These are phyloP conservation scores for Sphyrna mokarran DNA, from an alignment of 2,113 vertebrate genomes.

Conservation along the genomic window DNA sequence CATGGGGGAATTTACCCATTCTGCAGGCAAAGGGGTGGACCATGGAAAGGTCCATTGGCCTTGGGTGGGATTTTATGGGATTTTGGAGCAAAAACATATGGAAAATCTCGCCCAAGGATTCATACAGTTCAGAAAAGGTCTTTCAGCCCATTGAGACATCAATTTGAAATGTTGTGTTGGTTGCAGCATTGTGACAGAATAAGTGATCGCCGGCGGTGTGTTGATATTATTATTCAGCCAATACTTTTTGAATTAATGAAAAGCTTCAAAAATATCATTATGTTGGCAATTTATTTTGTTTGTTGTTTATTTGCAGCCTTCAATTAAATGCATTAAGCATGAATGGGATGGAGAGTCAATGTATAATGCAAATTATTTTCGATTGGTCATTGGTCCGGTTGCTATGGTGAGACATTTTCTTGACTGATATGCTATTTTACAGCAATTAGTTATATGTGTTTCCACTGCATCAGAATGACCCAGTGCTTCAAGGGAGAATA, in stretches of 20 bases:
- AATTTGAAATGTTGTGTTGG: background rate
- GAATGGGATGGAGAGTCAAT: background rate
- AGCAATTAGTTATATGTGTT: background rate
- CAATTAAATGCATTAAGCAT: background rate
- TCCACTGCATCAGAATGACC: background rate
- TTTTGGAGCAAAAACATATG: too few species aligned
- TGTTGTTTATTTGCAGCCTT: background rate
- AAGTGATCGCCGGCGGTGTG: background rate
- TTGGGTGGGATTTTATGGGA: too few species aligned
- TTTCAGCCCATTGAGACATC: background rate
- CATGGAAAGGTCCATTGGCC: too few species aligned
- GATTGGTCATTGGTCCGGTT: background rate
- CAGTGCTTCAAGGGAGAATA: background rate
- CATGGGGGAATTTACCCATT: too few species aligned
- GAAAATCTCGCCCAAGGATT: too few species aligned
- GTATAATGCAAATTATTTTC: background rate
- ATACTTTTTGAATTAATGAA: conserved; percentile 24
- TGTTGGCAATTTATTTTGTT: background rate
- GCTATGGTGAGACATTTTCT: background rate
- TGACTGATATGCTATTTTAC: background rate
- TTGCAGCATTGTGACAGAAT: background rate
- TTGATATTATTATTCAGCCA: background rate
- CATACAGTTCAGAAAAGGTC: too few species aligned
- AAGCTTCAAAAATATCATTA: background rate
- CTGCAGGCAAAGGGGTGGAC: too few species aligned